A percentile compares a stretch with the other conserved stretches of the same genome.
These are phyloP conservation scores for Petrolisthes cinctipes DNA, from an alignment of 2,888 invertebrate species.

Conservation along the genomic window DNA sequence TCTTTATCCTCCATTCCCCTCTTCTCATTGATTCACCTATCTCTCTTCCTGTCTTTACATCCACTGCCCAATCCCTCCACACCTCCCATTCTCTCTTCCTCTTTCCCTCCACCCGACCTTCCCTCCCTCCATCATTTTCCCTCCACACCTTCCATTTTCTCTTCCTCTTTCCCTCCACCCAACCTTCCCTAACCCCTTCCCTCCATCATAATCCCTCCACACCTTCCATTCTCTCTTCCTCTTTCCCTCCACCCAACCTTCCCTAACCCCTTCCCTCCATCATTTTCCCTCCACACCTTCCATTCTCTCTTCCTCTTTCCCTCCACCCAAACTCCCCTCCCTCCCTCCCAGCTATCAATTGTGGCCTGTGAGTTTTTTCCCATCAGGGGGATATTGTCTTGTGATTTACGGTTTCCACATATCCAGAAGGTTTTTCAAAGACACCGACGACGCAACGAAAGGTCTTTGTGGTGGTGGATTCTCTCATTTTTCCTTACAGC, in stretches of 20 bases:
- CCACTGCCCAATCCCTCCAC: not conserved
- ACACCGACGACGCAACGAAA: not conserved
- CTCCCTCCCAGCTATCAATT: slow-evolving; percentile 3
- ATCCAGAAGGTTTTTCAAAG: not conserved
- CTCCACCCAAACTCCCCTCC: no score
- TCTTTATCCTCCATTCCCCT: not conserved
- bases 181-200: no score
- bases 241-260: no score
- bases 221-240: no score
- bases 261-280: no score
- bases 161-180: slow-evolving; percentile 7
- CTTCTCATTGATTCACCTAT: not conserved
- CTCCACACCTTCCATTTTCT: not conserved
- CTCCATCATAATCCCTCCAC: no score
- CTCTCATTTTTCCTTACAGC: no score
- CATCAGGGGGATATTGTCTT: slow-evolving; percentile 2
- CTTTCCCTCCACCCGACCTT: not conserved
- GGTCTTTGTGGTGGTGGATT: no score
- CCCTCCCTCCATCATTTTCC: not conserved
- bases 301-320: not conserved
- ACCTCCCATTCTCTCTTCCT: not conserved
- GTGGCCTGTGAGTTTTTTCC: not conserved
- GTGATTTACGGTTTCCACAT: not conserved
- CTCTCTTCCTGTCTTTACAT: not conserved
- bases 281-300: not conserved